phyloP scores from a whole-genome alignment of 1,140 invertebrate species.

The Sesamia nonagrioides region DNA sequence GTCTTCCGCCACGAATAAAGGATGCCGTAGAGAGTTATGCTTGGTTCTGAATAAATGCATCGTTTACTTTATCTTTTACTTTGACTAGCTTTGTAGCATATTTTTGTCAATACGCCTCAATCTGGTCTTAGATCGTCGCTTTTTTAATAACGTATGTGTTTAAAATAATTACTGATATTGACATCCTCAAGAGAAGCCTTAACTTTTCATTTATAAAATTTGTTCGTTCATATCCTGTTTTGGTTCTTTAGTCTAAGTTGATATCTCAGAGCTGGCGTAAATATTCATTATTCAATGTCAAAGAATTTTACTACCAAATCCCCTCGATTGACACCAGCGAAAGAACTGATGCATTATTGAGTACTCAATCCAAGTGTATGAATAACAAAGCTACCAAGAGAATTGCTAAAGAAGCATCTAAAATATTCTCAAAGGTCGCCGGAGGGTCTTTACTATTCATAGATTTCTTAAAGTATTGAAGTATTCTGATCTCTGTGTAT shows the following conservation, averaged over 20 bases:
- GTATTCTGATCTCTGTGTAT: slow-evolving; percentile 13
- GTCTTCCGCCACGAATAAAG: slow-evolving; percentile 7
- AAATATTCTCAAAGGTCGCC: slow-evolving; percentile 20
- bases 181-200: too few species aligned
- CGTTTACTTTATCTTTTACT: too few species aligned
- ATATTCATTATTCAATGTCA: neutral
- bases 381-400: slow-evolving; percentile 11
- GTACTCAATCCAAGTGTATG: slow-evolving; percentile 19
- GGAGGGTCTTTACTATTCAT: slow-evolving; percentile 39
- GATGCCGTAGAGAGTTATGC: neutral
- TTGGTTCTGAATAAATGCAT: neutral
- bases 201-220: too few species aligned
- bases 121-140: too few species aligned
- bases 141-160: too few species aligned
- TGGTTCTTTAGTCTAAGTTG: too few species aligned
- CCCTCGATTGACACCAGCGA: neutral
- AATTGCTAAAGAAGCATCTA: slow-evolving; percentile 17
- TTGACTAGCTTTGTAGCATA: neutral
- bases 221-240: neutral
- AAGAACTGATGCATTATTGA: slow-evolving; percentile 13
- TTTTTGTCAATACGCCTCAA: too few species aligned
- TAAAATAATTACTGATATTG: too few species aligned
- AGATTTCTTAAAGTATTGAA: slow-evolving; percentile 30
- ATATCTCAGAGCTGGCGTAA: too few species aligned
- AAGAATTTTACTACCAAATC: neutral